phyloP scores from a whole-genome alignment of 2,113 vertebrate species.

The Romanogobio albipinnatus region DNA sequence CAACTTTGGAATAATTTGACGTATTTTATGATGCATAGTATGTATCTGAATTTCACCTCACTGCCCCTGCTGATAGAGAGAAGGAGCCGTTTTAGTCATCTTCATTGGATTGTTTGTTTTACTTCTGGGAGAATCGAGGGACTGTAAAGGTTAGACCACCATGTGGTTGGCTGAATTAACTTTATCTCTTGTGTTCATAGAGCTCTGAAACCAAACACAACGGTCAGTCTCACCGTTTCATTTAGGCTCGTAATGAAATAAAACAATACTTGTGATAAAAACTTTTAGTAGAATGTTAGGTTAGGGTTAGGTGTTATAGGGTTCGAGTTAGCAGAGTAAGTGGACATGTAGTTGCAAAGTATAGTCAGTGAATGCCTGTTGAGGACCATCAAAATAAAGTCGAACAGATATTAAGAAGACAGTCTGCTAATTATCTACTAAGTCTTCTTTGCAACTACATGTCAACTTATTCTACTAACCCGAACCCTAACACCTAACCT shows the following conservation, averaged over 20 bases:
- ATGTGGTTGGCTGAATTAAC: constrained; percentile 18
- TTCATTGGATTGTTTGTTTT: constrained; percentile 44
- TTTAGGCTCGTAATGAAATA: not conserved
- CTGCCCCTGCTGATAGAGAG: not conserved
- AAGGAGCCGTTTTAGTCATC: constrained; percentile 4
- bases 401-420: too few relatives aligned
- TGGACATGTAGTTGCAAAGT: too few relatives aligned
- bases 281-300: too few relatives aligned
- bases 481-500: too few relatives aligned
- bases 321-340: too few relatives aligned
- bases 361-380: too few relatives aligned
- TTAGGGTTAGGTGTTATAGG: too few relatives aligned
- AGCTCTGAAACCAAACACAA: not conserved
- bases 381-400: too few relatives aligned
- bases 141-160: constrained; percentile 40
- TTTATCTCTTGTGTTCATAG: not conserved
- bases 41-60: constrained; percentile 38
- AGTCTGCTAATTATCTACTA: too few relatives aligned
- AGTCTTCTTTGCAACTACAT: too few relatives aligned
- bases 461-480: too few relatives aligned
- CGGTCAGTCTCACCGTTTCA: not conserved
- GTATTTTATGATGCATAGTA: constrained; percentile 49
- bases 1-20: constrained; percentile 44
- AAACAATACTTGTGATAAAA: not conserved
- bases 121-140: constrained; percentile 42